Evolutionary conservation across 2,888 invertebrate species (phyloP).

Genomic region (Pegoplata infirma): DNA sequence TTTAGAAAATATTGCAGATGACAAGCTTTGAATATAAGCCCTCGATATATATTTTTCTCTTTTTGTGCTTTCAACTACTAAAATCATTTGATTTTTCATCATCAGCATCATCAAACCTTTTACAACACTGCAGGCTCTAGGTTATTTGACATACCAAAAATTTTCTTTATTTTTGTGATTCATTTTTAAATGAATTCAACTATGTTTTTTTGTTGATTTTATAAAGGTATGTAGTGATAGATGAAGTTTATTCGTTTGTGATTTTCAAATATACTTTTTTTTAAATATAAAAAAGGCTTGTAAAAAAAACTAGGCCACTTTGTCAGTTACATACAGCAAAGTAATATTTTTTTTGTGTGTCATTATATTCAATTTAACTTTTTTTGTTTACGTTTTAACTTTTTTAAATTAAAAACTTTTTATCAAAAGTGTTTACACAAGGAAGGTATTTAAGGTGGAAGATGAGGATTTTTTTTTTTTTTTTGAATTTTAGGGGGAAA

Average conservation of each 20-base stretch:
- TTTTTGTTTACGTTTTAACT: no score
- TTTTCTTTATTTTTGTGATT: neutral
- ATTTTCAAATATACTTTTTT: no score
- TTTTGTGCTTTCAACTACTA: no score
- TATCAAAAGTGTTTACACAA: no score
- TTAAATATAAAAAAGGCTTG: neutral
- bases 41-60: no score
- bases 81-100: neutral
- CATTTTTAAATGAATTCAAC: neutral
- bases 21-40: no score
- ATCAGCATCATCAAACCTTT: neutral
- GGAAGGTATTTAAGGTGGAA: slow-evolving; percentile 7
- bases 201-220: neutral
- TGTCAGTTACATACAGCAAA: slow-evolving; percentile 25
- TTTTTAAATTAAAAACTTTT: no score
- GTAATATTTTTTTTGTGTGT: slow-evolving; percentile 23
- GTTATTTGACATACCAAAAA: neutral
- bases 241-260: neutral
- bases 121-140: neutral
- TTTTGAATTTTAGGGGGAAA: neutral
- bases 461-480: neutral
- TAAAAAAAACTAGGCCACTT: slow-evolving; percentile 47
- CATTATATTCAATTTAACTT: slow-evolving; percentile 34
- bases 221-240: neutral
- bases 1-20: neutral